Evolutionary conservation across 2,797 vertebrate genomes (phyloP).

Genomic region (Periparus ater): DNA sequence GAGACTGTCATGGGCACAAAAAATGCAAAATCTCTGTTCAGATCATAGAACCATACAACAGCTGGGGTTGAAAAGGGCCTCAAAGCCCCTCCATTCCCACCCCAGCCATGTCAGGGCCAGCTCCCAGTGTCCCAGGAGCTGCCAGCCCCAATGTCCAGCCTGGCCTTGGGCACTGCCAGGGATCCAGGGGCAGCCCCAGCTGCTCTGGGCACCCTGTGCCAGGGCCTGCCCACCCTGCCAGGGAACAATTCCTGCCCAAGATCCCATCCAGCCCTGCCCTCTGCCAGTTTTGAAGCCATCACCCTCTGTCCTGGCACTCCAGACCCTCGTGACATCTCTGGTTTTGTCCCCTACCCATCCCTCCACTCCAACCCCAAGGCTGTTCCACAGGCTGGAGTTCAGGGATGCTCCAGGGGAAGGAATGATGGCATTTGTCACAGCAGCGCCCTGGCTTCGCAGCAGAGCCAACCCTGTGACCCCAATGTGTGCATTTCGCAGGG

Average conservation of each 20-base stretch:
- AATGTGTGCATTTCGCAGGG: background rate
- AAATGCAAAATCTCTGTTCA: background rate
- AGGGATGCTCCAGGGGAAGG: background rate
- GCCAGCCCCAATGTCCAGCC: background rate
- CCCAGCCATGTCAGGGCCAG: background rate
- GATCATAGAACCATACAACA: background rate
- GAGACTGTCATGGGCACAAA: background rate
- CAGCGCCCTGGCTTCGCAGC: background rate
- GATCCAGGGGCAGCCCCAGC: background rate
- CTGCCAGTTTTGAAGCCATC: background rate
- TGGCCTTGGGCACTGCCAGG: background rate
- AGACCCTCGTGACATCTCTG: background rate
- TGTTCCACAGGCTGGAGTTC: rapidly evolving
- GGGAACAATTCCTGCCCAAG: background rate
- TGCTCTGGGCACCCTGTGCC: background rate
- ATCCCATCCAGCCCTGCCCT: rapidly evolving
- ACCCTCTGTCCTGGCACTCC: background rate
- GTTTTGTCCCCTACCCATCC: background rate
- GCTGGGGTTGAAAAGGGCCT: too few species aligned
- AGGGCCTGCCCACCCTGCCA: background rate
- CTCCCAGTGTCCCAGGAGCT: background rate
- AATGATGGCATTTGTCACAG: rapidly evolving
- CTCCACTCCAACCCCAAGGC: background rate
- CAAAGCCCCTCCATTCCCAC: rapidly evolving
- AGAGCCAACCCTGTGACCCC: rapidly evolving